Base-by-base conservation (phyloP, 2,888 invertebrate species). In the Sphecodes monilicornis region DNA sequence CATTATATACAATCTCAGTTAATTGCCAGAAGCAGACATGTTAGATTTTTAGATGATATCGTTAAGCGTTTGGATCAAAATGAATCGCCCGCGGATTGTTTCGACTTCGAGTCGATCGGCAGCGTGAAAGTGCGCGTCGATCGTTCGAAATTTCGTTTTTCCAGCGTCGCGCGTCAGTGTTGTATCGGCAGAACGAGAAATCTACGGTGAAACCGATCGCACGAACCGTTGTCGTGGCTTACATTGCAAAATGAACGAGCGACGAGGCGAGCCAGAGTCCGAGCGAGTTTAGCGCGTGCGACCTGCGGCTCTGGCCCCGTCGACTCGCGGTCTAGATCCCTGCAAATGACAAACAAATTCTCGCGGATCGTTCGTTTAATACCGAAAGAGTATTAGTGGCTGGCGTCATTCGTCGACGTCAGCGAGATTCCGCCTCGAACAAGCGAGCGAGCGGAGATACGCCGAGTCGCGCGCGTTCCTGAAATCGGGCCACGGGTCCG, bases 181-280 rank as follows among this genome's bases (percentile, higher is more conserved):
- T n/a, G 50, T 50, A 46, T 75, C 70, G 54, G 81, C 66, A 74
- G 69, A 64, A 87, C 78, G 79, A 79, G 89, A 88, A 89, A 89
- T 81, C 89, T 78, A 81, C 80, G 78, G 73, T 82, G 81, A 84
- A 88, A 87, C 89, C 73, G 76, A 87, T 89, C 78, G 77, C 85
- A 71, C 79, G 87, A 68, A 75, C 77, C 68, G 50, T 32, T 60
- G 46, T 69, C 36, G 32, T 3, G 22, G 54, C 32, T n/a, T 36
- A 41, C 43, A 41, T 85, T 84, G 41, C 68, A 79, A 79, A 68
- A 73, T 85, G 76, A 72, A 69, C 68, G 46, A 43, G 26, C 50
- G 60, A 60, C 29, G 60, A 16, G 64, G 22, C 32, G 60, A 60
- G 16, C 64, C 16, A 16, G 32, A n/a, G 60, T 68, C 22, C 36